phyloP scores from a whole-genome alignment of 2,888 invertebrate species.

The Amphipoea lucens region DNA sequence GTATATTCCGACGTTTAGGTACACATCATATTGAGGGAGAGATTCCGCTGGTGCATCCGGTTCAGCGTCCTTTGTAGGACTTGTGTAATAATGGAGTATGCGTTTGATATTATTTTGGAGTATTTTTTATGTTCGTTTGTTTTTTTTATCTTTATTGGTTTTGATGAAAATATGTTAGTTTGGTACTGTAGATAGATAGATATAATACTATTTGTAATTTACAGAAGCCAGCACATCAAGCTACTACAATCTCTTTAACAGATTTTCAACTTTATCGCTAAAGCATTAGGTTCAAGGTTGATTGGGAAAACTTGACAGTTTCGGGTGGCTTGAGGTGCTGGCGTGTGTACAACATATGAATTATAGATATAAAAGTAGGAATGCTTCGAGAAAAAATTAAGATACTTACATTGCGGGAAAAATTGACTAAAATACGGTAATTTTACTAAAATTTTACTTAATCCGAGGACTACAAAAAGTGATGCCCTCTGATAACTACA shows the following conservation, averaged over 20 bases:
- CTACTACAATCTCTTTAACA: too few species aligned
- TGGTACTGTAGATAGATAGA: too few species aligned
- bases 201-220: too few species aligned
- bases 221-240: too few species aligned
- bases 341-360: too few species aligned
- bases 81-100: slow-evolving; percentile 44
- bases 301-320: too few species aligned
- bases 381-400: not conserved
- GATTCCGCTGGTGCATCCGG: slow-evolving; percentile 63
- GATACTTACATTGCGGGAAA: not conserved
- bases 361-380: too few species aligned
- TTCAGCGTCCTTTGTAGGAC: slow-evolving; percentile 51
- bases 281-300: too few species aligned
- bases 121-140: not conserved
- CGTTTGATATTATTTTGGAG: slow-evolving; percentile 42
- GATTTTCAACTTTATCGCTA: too few species aligned
- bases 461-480: not conserved
- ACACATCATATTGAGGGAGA: slow-evolving; percentile 66
- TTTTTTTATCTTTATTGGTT: not conserved
- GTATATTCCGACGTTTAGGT: slow-evolving; percentile 54
- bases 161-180: not conserved
- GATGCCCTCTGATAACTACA: not conserved
- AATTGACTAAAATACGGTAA: accelerated
- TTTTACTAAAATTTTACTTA: not conserved
- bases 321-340: too few species aligned